phyloP scores from a whole-genome alignment of 2,797 vertebrate genomes.

The Sebastes iracundus region DNA sequence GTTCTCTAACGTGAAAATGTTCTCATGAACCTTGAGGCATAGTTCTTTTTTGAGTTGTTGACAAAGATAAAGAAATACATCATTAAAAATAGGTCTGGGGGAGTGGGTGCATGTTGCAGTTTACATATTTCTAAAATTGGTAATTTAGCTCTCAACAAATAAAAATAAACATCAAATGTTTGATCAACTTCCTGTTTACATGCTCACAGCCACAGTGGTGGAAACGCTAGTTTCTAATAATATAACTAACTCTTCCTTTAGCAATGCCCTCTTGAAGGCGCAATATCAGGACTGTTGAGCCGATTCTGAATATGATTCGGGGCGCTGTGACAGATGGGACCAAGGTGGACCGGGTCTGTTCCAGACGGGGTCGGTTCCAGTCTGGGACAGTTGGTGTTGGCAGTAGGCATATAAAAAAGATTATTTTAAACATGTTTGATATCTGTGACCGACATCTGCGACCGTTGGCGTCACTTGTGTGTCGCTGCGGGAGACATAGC shows the following conservation, averaged over 20 bases:
- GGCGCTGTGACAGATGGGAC: background rate
- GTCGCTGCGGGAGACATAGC: background rate
- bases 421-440: background rate
- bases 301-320: background rate
- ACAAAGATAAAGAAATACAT: background rate
- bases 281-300: background rate
- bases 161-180: background rate
- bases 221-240: background rate
- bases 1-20: background rate
- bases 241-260: background rate
- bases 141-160: background rate
- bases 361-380: background rate
- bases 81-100: background rate
- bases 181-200: background rate
- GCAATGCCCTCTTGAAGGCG: background rate
- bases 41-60: background rate
- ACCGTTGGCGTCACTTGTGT: background rate
- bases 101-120: background rate
- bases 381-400: background rate
- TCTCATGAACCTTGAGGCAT: background rate
- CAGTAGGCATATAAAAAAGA: background rate
- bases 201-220: background rate
- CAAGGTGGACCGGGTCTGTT: too few relatives aligned
- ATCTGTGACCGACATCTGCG: background rate
- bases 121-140: background rate